Base-by-base conservation (phyloP, 2,888 invertebrate genomes). In the Limnephilus lunatus region DNA sequence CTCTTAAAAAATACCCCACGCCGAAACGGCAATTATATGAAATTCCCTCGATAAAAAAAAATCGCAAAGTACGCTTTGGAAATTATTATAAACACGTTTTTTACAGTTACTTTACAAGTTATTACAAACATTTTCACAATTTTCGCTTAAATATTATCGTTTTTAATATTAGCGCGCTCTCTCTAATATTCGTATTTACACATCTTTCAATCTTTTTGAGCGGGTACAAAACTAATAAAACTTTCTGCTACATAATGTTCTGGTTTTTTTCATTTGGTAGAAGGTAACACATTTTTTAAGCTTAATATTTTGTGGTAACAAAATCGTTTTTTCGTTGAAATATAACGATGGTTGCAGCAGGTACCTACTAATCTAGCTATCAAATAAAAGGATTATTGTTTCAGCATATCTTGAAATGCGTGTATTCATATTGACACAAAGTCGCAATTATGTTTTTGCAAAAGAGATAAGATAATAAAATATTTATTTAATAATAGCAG, bases 371-470 rank as follows among this genome's bases (percentile, higher is more conserved):
- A 68, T 68, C 68, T 68, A 9, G 25, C 25, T 68, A 68, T 68
- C 68, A 68, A 2, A 68, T n/a, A 68, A 68, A 68, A 68, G 68
- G 68, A 68, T 68, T 68, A 68, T 68, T 68, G 68, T 68, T 68
- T 68, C 68, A 68, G 68, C 68, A 68, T 68, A 68, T 68, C 68
- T 68, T 68, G 68, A 68, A 68, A 68, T 68, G 68, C 68, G 68
- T 68, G 68, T 68, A 68, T n/a, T 68, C 68, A 68, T 68, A 68
- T 68, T 68, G 68, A 68, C 68, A 68, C 68, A 68, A n/a, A 68
- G 68, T 68, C 68, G 68, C 68, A 68, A 68, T 68, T 68, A 68
- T 68, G 68, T 68, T 68, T 68, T 68, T 68, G 68, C 68, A 9
- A 68, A 9, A 68, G 68, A 68, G 68, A 68, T 68, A 68, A 68